These are phyloP conservation scores for Ferdinandea cuprea DNA, from an alignment of 2,888 invertebrate genomes.

Conservation along the genomic window DNA sequence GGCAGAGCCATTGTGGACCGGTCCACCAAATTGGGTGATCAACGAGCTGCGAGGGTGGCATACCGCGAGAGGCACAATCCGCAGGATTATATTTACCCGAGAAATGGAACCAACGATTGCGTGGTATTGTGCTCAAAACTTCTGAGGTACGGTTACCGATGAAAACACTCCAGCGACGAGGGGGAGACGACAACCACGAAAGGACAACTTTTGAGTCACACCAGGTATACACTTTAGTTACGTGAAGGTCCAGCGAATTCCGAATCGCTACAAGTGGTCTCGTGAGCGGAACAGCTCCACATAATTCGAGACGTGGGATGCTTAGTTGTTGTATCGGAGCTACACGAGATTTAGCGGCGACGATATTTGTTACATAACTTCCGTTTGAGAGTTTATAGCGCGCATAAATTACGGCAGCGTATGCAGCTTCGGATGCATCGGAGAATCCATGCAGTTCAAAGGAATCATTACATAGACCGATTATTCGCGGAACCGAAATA, in stretches of 20 bases:
- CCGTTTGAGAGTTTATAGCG: slow-evolving; percentile 17
- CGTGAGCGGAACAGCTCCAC: neutral
- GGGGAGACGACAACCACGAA: too few relatives aligned
- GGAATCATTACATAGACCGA: neutral
- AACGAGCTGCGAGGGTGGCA: neutral
- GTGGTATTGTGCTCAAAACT: neutral
- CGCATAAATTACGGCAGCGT: slow-evolving; percentile 40
- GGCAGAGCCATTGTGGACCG: neutral
- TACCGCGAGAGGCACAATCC: neutral
- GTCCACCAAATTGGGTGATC: neutral
- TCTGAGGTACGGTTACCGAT: neutral
- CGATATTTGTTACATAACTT: neutral
- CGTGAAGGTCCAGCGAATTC: neutral
- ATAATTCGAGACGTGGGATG: too few relatives aligned
- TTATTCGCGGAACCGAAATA: slow-evolving; percentile 7
- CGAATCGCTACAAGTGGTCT: neutral
- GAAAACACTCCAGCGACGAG: too few relatives aligned
- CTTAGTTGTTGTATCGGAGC: neutral
- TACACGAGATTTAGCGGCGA: slow-evolving; percentile 7
- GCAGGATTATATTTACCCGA: neutral
- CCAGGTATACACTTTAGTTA: slow-evolving; percentile 6
- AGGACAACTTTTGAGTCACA: slow-evolving; percentile 9
- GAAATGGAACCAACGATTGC: neutral
- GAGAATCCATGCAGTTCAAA: slow-evolving; percentile 34
- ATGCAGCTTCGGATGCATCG: slow-evolving; percentile 48